Evolutionary conservation across 2,113 vertebrate genomes (phyloP).

Genomic region (Cinclus cinclus): DNA sequence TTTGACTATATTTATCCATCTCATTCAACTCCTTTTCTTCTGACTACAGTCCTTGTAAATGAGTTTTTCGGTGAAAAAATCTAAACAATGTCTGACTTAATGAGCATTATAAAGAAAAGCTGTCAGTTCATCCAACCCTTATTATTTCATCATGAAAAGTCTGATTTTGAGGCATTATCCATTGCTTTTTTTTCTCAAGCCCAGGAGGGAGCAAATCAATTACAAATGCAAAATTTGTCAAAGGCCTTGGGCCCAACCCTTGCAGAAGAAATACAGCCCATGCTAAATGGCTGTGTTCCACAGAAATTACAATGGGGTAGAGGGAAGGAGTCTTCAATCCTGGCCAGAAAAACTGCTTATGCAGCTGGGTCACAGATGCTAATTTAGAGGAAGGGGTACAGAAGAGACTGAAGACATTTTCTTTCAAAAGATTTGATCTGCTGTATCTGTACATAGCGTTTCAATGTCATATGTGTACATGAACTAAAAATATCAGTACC

Average conservation of each 20-base stretch:
- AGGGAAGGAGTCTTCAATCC: neutral
- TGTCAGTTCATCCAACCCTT: neutral
- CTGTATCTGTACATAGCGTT: neutral
- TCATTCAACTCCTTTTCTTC: constrained; percentile 2
- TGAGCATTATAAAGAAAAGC: constrained; percentile 10
- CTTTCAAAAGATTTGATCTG: neutral
- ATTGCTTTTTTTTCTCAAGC: constrained; percentile 6
- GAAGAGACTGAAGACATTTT: neutral
- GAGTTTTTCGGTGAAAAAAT: constrained; percentile 23
- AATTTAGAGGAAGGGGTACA: neutral
- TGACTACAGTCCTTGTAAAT: neutral
- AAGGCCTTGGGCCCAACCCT: neutral
- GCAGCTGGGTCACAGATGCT: constrained; percentile 50
- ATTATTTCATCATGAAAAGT: constrained; percentile 40
- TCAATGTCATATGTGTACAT: neutral
- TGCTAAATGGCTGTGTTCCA: constrained; percentile 12
- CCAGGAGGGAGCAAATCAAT: constrained; percentile 39
- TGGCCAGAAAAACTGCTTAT: neutral
- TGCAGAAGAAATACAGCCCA: neutral
- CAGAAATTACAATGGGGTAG: constrained; percentile 2
- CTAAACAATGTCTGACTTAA: constrained; percentile 29
- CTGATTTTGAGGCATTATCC: neutral
- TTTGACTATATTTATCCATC: neutral
- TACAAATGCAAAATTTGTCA: constrained; percentile 53
- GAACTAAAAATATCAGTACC: neutral